Percentiles rank a stretch among this genome's conserved stretches.
These are phyloP conservation scores for Julus scandinavius DNA, from an alignment of 2,888 invertebrate species.

Conservation along the genomic window DNA sequence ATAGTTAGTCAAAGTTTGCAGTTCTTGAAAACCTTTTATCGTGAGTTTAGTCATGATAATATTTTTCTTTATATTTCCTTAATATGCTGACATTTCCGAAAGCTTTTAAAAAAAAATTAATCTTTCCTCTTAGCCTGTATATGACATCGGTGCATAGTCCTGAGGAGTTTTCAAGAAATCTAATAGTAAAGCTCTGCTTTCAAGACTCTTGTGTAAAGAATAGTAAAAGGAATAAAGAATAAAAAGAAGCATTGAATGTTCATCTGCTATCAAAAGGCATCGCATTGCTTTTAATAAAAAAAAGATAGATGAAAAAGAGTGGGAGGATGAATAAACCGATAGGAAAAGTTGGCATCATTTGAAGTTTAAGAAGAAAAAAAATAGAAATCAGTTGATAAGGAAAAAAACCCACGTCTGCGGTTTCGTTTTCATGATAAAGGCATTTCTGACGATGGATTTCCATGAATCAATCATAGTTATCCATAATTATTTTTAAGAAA, in stretches of 20 bases:
- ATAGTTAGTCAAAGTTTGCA: neutral
- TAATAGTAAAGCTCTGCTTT: neutral
- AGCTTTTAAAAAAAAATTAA: slow-evolving; percentile 28
- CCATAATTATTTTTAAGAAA: no score
- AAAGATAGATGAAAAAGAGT: neutral
- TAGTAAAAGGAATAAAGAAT: neutral
- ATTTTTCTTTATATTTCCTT: neutral
- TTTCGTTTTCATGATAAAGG: neutral
- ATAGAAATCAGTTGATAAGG: neutral
- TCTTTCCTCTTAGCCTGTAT: neutral
- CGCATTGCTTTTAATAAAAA: slow-evolving; percentile 28
- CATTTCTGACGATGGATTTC: neutral
- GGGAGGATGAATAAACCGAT: neutral
- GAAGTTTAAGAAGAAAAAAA: neutral
- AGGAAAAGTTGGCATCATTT: slow-evolving; percentile 17
- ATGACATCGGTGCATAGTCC: neutral
- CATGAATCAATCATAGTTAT: neutral
- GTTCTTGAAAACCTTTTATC: neutral
- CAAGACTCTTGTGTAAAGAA: neutral
- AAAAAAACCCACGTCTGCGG: neutral
- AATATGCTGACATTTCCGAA: neutral
- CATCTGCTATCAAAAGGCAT: slow-evolving; percentile 15
- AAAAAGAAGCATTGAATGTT: neutral
- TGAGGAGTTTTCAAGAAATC: neutral
- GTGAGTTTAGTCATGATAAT: neutral